Base-by-base conservation (phyloP, 2,113 vertebrate species). In the Copsychus sechellarum region DNA sequence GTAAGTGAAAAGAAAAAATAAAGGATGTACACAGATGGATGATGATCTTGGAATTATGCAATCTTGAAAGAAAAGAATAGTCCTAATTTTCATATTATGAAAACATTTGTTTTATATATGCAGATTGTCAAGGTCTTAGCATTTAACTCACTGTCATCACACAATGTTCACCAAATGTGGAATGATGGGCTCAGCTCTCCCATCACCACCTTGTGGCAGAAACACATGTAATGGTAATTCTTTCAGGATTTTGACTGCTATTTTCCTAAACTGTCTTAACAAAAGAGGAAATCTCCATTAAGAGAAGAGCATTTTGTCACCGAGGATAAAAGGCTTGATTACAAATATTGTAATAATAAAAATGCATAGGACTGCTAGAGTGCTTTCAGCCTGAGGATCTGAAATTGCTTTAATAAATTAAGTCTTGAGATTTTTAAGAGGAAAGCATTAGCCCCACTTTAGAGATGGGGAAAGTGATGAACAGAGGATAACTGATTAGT, bases 11-110 rank as follows among this genome's bases (percentile, higher is more conserved):
- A 96, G 95, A 51, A 93, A 95, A 96, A 95, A 95, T 80, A 90
- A 90, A 95, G 54, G 65, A 95, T 94, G 97, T 95, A 98, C 93
- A 98, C 97, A 98, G 97, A 98, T 98, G 98, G 97, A 88, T 95
- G 95, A 97, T 95, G 91, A 97, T 96, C 92, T 96, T 92, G 86
- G 88, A 98, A 98, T 97, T 97, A 97, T 96, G 82, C 91, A 97
- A 96, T 95, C 91, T 70, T 97, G 90, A 43, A 21, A 96, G 92
- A 96, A 96, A 95, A 94, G 92, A 96, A 95, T 95, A 85, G 91
- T 72, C 96, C 94, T 97, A 70, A 95, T 94, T 96, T 97, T 96
- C 74, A 83, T 89, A 97, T 97, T 97, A 80, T 96, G 95, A 94
- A 98, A 98, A 97, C 96, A 96, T 97, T 98, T 97, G 77, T 91